Evolutionary conservation across 1,140 invertebrate species (phyloP), one percentile per base, ranked within the genome.

Genomic region (Dendrolimus kikuchii): DNA sequence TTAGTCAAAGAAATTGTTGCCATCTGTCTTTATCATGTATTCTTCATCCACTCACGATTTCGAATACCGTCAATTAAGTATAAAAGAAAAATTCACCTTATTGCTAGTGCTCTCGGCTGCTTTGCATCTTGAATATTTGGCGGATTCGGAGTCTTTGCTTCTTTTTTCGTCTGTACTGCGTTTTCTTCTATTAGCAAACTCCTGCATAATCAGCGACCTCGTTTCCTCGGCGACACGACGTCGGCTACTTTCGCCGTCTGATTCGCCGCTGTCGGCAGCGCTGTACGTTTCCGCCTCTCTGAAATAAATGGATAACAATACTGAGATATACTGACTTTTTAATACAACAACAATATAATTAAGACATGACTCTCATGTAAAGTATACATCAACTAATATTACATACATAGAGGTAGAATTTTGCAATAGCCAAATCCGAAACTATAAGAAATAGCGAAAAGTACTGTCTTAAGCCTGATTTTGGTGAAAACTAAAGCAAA

Each of bases 111-210:
- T 90, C 60, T 89, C 86, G 9, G 94, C 91, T 46, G 92, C 90
- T 71, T 73, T 76, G 10, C 89, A 86, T 63, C 80, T 81, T 3
- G 84, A 84, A 57, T 78, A 74, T 62, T 82, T 82, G 5, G 71
- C 74, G 6, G 75, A 74, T 57, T 77, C 73, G 0, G 59, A 53
- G 6, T 81, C 74, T 7, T 68, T 60, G 44, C 49, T 38, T 9
- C 62, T 10, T 36, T 36, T 68, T 49, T 61, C 71, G 7, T 74
- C 68, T 39, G 73, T 65, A 6, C 67, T 49, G 39, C 81, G 75
- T 64, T 86, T 88, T 67, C 89, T 90, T 43, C 92, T 87, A 38
- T 92, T 70, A 42, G 90, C 90, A 58, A 94, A 93, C 73, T 94
- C 91, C 68, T 93, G 88, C 53, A 89, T 77, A 51, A 94, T 94